phyloP scores from a whole-genome alignment of 2,888 invertebrate species.

The Euplexia lucipara region DNA sequence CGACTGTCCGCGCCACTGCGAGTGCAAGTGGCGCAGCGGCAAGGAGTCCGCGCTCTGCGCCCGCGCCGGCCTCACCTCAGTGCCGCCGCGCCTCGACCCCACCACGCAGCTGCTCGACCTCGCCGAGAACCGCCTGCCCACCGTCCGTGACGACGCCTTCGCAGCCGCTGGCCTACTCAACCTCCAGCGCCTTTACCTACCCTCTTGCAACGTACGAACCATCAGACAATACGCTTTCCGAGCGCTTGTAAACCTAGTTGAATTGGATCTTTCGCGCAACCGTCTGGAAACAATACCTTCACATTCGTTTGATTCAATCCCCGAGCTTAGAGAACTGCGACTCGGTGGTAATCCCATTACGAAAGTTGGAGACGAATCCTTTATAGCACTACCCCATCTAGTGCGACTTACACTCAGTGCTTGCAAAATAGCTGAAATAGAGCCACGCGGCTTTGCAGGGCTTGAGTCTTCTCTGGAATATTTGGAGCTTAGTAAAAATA shows the following conservation, averaged over 20 bases:
- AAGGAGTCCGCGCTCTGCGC: slow-evolving; percentile 96
- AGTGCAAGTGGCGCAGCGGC: slow-evolving; percentile 97
- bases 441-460: slow-evolving; percentile 93
- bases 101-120: slow-evolving; percentile 95
- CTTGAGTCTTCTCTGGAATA: slow-evolving; percentile 94
- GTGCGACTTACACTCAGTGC: slow-evolving; percentile 94
- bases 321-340: slow-evolving; percentile 94
- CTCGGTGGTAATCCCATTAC: slow-evolving; percentile 94
- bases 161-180: slow-evolving; percentile 94
- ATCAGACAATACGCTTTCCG: slow-evolving; percentile 94
- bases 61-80: slow-evolving; percentile 93
- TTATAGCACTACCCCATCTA: slow-evolving; percentile 92
- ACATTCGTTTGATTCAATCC: slow-evolving; percentile 93
- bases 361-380: slow-evolving; percentile 93
- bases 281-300: slow-evolving; percentile 93
- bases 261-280: slow-evolving; percentile 95
- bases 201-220: slow-evolving; percentile 93
- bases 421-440: slow-evolving; percentile 93
- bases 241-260: slow-evolving; percentile 95
- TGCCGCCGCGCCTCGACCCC: slow-evolving; percentile 94
- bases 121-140: slow-evolving; percentile 93
- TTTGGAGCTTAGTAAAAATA: slow-evolving; percentile 95
- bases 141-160: slow-evolving; percentile 94
- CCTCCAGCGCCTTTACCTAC: slow-evolving; percentile 95
- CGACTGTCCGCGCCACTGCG: slow-evolving; percentile 94